Evolutionary conservation across 2,888 invertebrate species (phyloP), one percentile per base, ranked within the genome.

Genomic region (Rotaria macrura): DNA sequence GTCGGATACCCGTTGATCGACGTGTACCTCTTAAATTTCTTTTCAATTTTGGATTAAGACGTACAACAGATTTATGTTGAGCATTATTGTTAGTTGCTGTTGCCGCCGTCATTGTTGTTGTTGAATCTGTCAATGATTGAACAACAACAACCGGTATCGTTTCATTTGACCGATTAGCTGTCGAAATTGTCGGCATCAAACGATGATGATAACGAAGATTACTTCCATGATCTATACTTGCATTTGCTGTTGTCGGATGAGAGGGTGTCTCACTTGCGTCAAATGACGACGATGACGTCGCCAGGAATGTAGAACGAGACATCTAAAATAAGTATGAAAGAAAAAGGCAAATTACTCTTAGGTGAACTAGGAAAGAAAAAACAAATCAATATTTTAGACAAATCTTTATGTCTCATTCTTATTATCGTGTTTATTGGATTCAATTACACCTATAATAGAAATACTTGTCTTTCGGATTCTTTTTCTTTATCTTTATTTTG

Each of bases 181-280:
- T 38, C 25, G 79, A 43, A 43, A 79, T 79, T n/a, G 79, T 79
- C 43, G 79, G 79, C 79, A 79, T 79, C 25, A 79, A n/a, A 79
- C 79, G 79, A 43, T 79, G 79, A 79, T 79, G 79, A 79, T 43
- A 79, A 79, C n/a, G 79, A 43, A 79, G 65, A 20, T 34, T 14
- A 65, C 17, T 34, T 38, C 20, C 38, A 65, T 20, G 65, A 65
- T 65, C 65, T 65, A 25, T 34, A 34, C 38, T 65, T 7, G 65
- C 4, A 20, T 34, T 65, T 65, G 65, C 38, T 65, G 65, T 65
- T 65, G 65, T 65, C 14, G 65, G 34, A 65, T 34, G 34, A 65
- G 34, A 17, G 14, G 34, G 65, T 5, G 17, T 34, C 65, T 65
- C 65, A 65, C 20, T 65, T 34, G 65, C 29, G 14, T 65, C 34